Evolutionary conservation across 2,888 invertebrate species (phyloP).

Genomic region (Monochamus alternatus): DNA sequence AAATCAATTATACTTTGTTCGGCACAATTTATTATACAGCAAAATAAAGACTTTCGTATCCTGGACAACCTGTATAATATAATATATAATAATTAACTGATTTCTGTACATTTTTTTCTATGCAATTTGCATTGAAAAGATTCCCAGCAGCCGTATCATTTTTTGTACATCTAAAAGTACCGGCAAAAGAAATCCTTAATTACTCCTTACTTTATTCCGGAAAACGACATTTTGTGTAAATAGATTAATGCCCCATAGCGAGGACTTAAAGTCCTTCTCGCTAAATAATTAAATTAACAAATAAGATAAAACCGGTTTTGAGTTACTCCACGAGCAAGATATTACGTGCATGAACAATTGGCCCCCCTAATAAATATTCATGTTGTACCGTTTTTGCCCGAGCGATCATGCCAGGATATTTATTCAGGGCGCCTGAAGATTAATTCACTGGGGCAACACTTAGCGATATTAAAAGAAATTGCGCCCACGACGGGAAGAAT

Average conservation of each 20-base stretch:
- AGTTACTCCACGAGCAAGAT: background rate
- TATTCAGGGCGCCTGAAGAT: background rate
- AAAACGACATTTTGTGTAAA: background rate
- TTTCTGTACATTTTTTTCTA: too few relatives aligned
- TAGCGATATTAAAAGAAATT: background rate
- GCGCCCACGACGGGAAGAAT: too few relatives aligned
- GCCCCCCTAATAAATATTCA: conserved; percentile 12
- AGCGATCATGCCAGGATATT: background rate
- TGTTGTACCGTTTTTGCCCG: background rate
- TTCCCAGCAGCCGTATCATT: too few relatives aligned
- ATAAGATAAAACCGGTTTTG: background rate
- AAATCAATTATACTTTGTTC: too few relatives aligned
- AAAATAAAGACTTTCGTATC: too few relatives aligned
- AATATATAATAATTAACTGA: too few relatives aligned
- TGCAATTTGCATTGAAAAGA: too few relatives aligned
- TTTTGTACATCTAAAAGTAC: too few relatives aligned
- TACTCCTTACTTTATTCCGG: background rate
- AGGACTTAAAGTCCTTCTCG: background rate
- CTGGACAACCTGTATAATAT: too few relatives aligned
- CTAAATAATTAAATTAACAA: conserved; percentile 6
- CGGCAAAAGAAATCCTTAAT: background rate
- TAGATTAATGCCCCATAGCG: background rate
- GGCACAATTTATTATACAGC: too few relatives aligned
- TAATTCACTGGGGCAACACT: background rate
- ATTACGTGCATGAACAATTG: background rate